Evolutionary conservation across 2,888 invertebrate species (phyloP).

Genomic region (Hesperia comma): DNA sequence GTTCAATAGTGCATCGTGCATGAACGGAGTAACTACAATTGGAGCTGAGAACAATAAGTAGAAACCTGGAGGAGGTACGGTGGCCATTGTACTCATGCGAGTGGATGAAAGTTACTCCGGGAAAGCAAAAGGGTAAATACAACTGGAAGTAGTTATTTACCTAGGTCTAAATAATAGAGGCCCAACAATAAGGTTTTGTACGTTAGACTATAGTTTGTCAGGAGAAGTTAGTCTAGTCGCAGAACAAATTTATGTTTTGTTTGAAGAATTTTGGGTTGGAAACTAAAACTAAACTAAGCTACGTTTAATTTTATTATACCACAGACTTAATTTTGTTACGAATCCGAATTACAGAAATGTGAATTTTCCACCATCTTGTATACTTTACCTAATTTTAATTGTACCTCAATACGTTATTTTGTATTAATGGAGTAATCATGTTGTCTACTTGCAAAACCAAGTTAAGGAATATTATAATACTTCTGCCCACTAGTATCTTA

Average conservation of each 20-base stretch:
- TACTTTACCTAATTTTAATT: too few species aligned
- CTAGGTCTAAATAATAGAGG: background rate
- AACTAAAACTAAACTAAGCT: too few species aligned
- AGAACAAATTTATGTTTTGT: background rate
- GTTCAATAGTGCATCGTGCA: conserved; percentile 6
- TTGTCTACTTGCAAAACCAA: too few species aligned
- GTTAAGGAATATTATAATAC: background rate
- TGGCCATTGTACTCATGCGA: conserved; percentile 8
- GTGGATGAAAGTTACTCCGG: conserved; percentile 4
- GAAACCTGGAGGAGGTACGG: conserved; percentile 7
- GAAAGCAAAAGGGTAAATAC: conserved; percentile 10
- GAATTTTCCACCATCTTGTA: too few species aligned
- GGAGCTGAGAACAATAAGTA: background rate
- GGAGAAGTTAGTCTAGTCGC: background rate
- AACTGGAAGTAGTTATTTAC: conserved; percentile 8
- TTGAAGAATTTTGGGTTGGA: background rate
- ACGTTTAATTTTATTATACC: too few species aligned
- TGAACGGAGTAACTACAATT: conserved; percentile 15
- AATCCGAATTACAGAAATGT: background rate
- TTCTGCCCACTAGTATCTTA: background rate
- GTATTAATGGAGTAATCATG: too few species aligned
- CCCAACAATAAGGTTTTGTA: background rate
- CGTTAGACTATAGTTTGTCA: background rate
- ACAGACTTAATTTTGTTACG: too few species aligned
- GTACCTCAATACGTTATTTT: too few species aligned